Conservation (phyloP, 2,113 vertebrate genomes). For the Oncorhynchus kisutch region DNA sequence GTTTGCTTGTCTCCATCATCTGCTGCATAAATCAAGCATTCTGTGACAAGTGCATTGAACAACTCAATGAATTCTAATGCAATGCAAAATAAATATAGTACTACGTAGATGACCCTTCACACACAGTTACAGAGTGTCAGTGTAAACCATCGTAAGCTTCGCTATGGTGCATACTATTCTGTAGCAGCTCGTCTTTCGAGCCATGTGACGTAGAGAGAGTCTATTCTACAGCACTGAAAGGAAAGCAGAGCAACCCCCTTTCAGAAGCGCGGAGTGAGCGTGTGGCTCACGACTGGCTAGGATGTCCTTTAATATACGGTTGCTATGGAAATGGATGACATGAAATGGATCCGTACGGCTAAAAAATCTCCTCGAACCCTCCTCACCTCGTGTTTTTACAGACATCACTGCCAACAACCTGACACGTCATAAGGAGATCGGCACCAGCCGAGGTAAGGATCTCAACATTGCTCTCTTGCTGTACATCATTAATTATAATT, state of each 20-base stretch:
- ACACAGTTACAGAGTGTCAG: not conserved
- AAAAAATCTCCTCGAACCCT: conserved; percentile 35
- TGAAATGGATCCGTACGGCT: conserved; percentile 44
- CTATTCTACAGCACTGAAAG: not conserved
- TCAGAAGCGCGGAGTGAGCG: conserved; percentile 43
- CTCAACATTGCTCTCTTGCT: conserved; percentile 35
- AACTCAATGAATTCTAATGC: not conserved
- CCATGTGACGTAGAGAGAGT: conserved; percentile 17
- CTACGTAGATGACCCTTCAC: not conserved
- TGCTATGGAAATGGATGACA: conserved; percentile 62
- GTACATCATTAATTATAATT: conserved; percentile 9
- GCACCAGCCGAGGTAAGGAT: conserved; percentile 76
- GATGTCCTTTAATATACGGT: conserved; percentile 47
- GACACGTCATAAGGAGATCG: conserved; percentile 66
- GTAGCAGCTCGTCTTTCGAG: not conserved
- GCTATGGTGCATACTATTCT: not conserved
- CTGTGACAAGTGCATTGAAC: not conserved
- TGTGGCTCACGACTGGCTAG: conserved; percentile 43
- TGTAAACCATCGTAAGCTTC: not conserved
- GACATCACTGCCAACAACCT: conserved; percentile 65
- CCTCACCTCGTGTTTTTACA: conserved; percentile 51
- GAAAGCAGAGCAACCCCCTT: conserved; percentile 38
- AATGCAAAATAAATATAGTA: not conserved
- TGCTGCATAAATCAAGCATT: not conserved
- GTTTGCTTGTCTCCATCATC: not conserved